These are phyloP conservation scores for human DNA, from an alignment of 2,113 vertebrate genomes.

Conservation along the genomic window DNA sequence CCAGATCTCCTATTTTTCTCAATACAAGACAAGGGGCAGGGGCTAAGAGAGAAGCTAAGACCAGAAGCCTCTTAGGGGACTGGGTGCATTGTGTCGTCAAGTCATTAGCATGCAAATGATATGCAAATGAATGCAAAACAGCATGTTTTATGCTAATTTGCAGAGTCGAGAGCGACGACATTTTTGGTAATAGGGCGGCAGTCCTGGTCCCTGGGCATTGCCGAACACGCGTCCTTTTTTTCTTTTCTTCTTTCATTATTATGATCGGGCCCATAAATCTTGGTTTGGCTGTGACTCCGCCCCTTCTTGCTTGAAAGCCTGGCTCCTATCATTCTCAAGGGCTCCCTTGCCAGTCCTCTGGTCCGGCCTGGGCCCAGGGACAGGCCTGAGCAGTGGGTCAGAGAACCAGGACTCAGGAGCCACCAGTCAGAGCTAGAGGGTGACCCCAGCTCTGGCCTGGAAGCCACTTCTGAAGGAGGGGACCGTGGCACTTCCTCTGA, in stretches of 20 bases:
- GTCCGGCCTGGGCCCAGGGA: neutral
- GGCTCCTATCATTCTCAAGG: conserved; percentile 46
- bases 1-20: conserved; percentile 37
- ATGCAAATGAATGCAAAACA: conserved; percentile 80
- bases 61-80: conserved; percentile 71
- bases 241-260: conserved; percentile 75
- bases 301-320: conserved; percentile 45
- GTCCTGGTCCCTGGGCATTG: conserved; percentile 79
- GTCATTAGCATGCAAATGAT: conserved; percentile 74
- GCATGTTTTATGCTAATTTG: conserved; percentile 82
- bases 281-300: conserved; percentile 69
- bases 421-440: neutral
- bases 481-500: neutral
- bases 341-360: neutral
- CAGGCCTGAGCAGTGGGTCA: conserved; percentile 18
- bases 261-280: conserved; percentile 74
- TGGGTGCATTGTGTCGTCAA: conserved; percentile 72
- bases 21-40: conserved; percentile 15
- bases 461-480: neutral
- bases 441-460: neutral
- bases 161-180: conserved; percentile 73
- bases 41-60: conserved; percentile 62
- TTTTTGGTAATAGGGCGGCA: conserved; percentile 82
- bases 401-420: conserved; percentile 21
- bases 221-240: conserved; percentile 72